Conservation (phyloP, 2,888 invertebrate genomes). For the Muscina levida region DNA sequence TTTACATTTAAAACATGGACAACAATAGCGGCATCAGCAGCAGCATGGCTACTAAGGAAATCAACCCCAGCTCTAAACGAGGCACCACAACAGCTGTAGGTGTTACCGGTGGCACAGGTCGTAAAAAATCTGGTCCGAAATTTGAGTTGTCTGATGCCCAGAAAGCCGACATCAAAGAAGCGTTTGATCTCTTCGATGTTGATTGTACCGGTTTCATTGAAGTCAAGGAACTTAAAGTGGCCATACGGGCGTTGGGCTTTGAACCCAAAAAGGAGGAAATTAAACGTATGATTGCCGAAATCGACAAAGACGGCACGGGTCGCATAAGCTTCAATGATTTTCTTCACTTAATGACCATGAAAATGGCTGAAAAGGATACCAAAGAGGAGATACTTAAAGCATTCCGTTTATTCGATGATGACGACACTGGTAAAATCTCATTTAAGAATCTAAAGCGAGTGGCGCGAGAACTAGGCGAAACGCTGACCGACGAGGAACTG, state of each 20-base stretch:
- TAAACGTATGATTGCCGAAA: conserved; percentile 94
- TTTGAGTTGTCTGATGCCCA: conserved; percentile 94
- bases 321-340: conserved; percentile 94
- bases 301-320: conserved; percentile 92
- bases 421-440: conserved; percentile 96
- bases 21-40: neutral
- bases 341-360: conserved; percentile 91
- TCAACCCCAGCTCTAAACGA: conserved; percentile 44
- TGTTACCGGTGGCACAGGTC: conserved; percentile 70
- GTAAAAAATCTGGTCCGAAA: conserved; percentile 86
- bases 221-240: conserved; percentile 95
- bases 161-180: conserved; percentile 95
- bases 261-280: conserved; percentile 99
- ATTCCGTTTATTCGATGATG: conserved; percentile 98
- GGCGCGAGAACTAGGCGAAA: conserved; percentile 97
- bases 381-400: conserved; percentile 98
- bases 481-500: conserved; percentile 97
- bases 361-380: conserved; percentile 97
- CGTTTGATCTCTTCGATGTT: conserved; percentile 96
- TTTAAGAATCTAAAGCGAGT: conserved; percentile 96
- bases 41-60: conserved; percentile 58
- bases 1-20: neutral
- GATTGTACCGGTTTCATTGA: conserved; percentile 94
- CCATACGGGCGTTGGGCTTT: conserved; percentile 96
- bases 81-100: conserved; percentile 29